phyloP scores from a whole-genome alignment of 2,113 vertebrate species.

The Holacanthus passer region DNA sequence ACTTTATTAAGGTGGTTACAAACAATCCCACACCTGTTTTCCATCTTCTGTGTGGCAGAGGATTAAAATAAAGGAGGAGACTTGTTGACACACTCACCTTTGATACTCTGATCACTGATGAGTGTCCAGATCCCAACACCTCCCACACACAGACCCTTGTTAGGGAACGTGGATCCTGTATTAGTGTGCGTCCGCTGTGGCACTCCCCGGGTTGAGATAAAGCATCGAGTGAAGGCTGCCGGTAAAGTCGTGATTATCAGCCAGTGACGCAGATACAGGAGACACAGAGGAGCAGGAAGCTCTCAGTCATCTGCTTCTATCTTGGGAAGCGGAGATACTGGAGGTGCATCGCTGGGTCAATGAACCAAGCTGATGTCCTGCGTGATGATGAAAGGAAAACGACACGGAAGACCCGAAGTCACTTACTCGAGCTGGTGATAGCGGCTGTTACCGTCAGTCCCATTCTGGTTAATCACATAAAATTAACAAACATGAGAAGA shows the following conservation, averaged over 20 bases:
- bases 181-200: slow-evolving; percentile 60
- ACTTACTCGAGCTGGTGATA: slow-evolving; percentile 20
- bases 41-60: slow-evolving; percentile 14
- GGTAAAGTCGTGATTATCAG: slow-evolving; percentile 75
- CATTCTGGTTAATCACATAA: neutral
- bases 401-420: slow-evolving; percentile 18
- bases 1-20: neutral
- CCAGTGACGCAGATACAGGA: slow-evolving; percentile 62
- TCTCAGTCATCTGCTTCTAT: slow-evolving; percentile 72
- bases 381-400: slow-evolving; percentile 57
- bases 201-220: slow-evolving; percentile 68
- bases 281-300: slow-evolving; percentile 65
- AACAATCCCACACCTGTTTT: slow-evolving; percentile 1
- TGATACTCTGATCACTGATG: slow-evolving; percentile 50
- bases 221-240: slow-evolving; percentile 71
- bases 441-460: slow-evolving; percentile 1
- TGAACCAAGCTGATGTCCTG: slow-evolving; percentile 35
- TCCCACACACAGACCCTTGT: slow-evolving; percentile 45
- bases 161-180: slow-evolving; percentile 37
- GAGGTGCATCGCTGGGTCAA: slow-evolving; percentile 26
- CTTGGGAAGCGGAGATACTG: slow-evolving; percentile 73
- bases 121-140: slow-evolving; percentile 52
- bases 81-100: slow-evolving; percentile 54
- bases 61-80: slow-evolving; percentile 36
- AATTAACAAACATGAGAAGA: neutral